These are phyloP conservation scores for Galaxea fascicularis DNA, from an alignment of 92 coral and sea anemone species.

Conservation along the genomic window DNA sequence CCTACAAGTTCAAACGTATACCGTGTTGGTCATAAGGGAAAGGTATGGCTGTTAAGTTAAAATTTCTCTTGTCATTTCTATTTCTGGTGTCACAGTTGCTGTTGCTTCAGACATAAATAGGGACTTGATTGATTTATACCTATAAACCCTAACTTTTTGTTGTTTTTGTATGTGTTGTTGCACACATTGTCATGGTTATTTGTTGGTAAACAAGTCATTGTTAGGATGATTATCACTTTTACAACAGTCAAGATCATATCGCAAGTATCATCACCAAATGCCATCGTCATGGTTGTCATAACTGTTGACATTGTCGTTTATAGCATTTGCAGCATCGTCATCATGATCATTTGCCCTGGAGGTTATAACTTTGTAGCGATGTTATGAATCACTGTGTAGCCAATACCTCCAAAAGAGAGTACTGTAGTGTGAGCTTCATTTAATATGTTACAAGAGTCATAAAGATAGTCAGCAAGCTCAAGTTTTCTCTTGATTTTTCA, in stretches of 20 bases:
- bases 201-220: neutral
- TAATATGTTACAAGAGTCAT: neutral
- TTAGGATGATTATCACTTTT: neutral
- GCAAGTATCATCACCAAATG: neutral
- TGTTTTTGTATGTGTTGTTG: no score
- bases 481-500: conserved; percentile 12
- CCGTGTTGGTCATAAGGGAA: conserved; percentile 92
- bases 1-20: conserved; percentile 74
- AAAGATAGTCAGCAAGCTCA: neutral
- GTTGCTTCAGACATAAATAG: neutral
- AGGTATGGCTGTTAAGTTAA: conserved; percentile 51
- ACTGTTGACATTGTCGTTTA: neutral
- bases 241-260: neutral
- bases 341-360: no score
- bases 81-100: no score
- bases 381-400: no score
- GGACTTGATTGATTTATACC: neutral
- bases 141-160: no score
- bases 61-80: neutral
- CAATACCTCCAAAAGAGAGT: neutral
- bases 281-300: neutral
- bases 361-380: no score
- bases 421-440: no score
- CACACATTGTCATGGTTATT: no score
- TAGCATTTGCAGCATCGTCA: no score